These are phyloP conservation scores for Ennomos erosarius DNA, from an alignment of 2,888 invertebrate genomes.

Conservation along the genomic window DNA sequence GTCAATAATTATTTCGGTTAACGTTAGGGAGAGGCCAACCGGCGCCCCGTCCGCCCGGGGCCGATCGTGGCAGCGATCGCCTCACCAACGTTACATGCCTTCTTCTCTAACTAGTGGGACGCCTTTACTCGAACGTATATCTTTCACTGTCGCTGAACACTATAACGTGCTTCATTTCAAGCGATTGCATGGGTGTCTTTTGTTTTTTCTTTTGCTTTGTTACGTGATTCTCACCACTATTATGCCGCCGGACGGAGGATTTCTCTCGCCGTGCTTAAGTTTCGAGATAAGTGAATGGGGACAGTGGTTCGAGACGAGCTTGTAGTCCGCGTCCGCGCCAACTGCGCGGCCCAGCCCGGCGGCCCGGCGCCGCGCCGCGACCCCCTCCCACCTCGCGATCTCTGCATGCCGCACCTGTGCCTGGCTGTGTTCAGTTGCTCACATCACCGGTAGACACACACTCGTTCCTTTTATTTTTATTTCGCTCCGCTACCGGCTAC, in stretches of 20 bases:
- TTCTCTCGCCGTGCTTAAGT: constrained; percentile 65
- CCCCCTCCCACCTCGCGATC: constrained; percentile 80
- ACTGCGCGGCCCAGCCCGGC: constrained; percentile 47
- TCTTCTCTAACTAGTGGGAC: constrained; percentile 60
- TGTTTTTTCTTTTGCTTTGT: constrained; percentile 85
- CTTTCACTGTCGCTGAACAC: constrained; percentile 65
- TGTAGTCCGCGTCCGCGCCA: constrained; percentile 53
- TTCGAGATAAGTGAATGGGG: constrained; percentile 62
- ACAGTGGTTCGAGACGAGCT: constrained; percentile 64
- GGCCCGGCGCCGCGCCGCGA: constrained; percentile 61
- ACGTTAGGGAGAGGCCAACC: constrained; percentile 54
- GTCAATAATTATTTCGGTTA: constrained; percentile 51
- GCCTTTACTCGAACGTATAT: constrained; percentile 61
- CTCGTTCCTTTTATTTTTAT: constrained; percentile 76
- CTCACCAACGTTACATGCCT: constrained; percentile 49
- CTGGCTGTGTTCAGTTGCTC: constrained; percentile 86
- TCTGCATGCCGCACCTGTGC: constrained; percentile 81
- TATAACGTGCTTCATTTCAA: constrained; percentile 70
- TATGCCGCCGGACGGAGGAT: constrained; percentile 76
- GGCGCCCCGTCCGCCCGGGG: constrained; percentile 48
- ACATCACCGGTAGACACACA: constrained; percentile 84
- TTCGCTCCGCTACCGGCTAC: constrained; percentile 83
- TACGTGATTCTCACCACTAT: constrained; percentile 74
- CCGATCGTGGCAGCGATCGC: constrained; percentile 52
- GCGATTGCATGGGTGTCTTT: constrained; percentile 80